These are phyloP conservation scores for Pseudobourletiella spinata DNA, from an alignment of 1,140 invertebrate genomes.

Conservation along the genomic window DNA sequence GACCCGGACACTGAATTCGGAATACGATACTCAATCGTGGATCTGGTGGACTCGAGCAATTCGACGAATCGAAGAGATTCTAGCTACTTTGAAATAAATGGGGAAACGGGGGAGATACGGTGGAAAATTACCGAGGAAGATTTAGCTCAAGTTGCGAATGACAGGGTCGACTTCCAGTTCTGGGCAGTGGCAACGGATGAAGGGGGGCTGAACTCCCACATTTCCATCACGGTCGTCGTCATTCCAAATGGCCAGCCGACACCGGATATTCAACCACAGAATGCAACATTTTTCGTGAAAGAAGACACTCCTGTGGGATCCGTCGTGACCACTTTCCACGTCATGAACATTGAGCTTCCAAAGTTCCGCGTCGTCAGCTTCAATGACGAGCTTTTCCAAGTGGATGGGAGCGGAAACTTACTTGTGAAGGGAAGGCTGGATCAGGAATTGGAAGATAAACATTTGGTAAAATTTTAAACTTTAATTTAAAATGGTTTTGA, in stretches of 20 bases:
- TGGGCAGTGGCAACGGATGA: conserved; percentile 34
- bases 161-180: conserved; percentile 34
- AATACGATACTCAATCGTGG: conserved; percentile 34
- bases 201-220: conserved; percentile 29
- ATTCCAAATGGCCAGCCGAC: conserved; percentile 23
- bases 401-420: conserved; percentile 32
- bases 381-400: conserved; percentile 34
- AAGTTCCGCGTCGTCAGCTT: conserved; percentile 33
- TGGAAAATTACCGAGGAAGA: conserved; percentile 28
- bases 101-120: conserved; percentile 33
- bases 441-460: conserved; percentile 35
- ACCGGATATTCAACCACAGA: conserved; percentile 36
- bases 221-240: conserved; percentile 34
- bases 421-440: conserved; percentile 30
- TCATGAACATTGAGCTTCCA: conserved; percentile 29
- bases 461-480: conserved; percentile 23
- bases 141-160: conserved; percentile 18
- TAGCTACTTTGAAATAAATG: conserved; percentile 33
- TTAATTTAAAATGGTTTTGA: background rate
- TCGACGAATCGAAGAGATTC: conserved; percentile 25
- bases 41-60: conserved; percentile 19
- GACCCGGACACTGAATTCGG: conserved; percentile 35
- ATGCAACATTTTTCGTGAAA: conserved; percentile 35
- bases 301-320: conserved; percentile 33
- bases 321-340: conserved; percentile 34